A percentile compares a stretch with the other conserved stretches of the same genome.
phyloP scores from a whole-genome alignment of 2,888 invertebrate genomes.

The Drosophila fulvimacula region DNA sequence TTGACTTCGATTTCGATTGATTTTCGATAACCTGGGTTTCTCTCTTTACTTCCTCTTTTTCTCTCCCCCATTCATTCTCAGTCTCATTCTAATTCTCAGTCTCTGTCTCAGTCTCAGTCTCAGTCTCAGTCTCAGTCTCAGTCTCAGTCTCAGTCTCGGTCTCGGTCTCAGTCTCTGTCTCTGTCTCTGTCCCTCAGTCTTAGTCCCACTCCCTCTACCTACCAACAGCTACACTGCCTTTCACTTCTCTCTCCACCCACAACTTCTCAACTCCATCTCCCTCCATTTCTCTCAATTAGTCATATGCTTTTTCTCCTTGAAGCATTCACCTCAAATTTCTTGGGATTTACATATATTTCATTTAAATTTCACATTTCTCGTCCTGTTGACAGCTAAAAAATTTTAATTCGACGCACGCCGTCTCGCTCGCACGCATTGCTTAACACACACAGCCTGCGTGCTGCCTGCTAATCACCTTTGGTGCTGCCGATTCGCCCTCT shows the following conservation, averaged over 20 bases:
- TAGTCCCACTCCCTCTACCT: not conserved
- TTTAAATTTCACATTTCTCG: conserved; percentile 35
- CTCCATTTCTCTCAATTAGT: conserved; percentile 3
- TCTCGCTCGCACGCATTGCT: not conserved
- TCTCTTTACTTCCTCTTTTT: too few relatives aligned
- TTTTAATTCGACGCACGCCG: conserved; percentile 15
- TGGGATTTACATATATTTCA: conserved; percentile 15
- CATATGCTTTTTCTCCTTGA: conserved; percentile 12
- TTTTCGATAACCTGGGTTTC: too few relatives aligned
- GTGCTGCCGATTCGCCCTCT: conserved; percentile 10
- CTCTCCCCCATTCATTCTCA: not conserved
- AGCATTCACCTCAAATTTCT: conserved; percentile 41
- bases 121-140: not conserved
- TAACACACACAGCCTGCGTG: not conserved
- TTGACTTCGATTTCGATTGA: too few relatives aligned
- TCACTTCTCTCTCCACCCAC: too few relatives aligned
- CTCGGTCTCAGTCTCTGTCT: not conserved
- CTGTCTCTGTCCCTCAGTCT: not conserved
- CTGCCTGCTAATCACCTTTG: conserved; percentile 51
- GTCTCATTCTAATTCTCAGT: not conserved
- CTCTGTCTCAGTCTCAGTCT: not conserved
- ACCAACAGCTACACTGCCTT: not conserved
- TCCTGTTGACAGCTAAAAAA: conserved; percentile 27
- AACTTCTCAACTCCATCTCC: not conserved
- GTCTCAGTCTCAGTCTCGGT: not conserved